phyloP scores from a whole-genome alignment of 2,797 vertebrate genomes.

The Xiphophorus birchmanni region DNA sequence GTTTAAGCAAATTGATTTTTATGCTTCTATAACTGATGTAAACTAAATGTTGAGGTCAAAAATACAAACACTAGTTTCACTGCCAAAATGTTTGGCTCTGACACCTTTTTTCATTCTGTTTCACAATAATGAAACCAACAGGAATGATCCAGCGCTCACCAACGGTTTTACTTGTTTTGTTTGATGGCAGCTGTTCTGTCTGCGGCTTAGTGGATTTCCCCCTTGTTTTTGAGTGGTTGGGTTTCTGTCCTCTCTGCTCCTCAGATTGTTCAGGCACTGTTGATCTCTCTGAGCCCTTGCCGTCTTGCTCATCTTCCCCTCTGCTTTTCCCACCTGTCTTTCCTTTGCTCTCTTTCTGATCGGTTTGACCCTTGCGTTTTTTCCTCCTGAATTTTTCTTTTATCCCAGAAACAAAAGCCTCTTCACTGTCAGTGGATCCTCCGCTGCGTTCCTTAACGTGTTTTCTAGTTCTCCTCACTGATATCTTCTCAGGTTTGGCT shows the following conservation, averaged over 20 bases:
- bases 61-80: background rate
- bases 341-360: conserved; percentile 51
- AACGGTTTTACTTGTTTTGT: conserved; percentile 36
- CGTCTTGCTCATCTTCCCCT: conserved; percentile 29
- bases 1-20: background rate
- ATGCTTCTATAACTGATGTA: background rate
- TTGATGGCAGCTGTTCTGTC: conserved; percentile 29
- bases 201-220: conserved; percentile 1
- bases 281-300: conserved; percentile 37
- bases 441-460: conserved; percentile 47
- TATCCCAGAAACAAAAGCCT: conserved; percentile 24
- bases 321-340: conserved; percentile 34
- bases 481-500: conserved; percentile 66
- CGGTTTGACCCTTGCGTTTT: conserved; percentile 54
- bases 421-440: conserved; percentile 78
- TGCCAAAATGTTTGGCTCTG: background rate
- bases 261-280: conserved; percentile 30
- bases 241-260: conserved; percentile 7
- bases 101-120: background rate
- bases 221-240: conserved; percentile 30
- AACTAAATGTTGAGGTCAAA: background rate
- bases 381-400: conserved; percentile 67
- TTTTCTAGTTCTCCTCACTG: conserved; percentile 55
- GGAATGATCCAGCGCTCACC: conserved; percentile 61
- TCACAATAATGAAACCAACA: conserved; percentile 4